phyloP scores from a whole-genome alignment of 2,113 vertebrate species.

The Anoplopoma fimbria region DNA sequence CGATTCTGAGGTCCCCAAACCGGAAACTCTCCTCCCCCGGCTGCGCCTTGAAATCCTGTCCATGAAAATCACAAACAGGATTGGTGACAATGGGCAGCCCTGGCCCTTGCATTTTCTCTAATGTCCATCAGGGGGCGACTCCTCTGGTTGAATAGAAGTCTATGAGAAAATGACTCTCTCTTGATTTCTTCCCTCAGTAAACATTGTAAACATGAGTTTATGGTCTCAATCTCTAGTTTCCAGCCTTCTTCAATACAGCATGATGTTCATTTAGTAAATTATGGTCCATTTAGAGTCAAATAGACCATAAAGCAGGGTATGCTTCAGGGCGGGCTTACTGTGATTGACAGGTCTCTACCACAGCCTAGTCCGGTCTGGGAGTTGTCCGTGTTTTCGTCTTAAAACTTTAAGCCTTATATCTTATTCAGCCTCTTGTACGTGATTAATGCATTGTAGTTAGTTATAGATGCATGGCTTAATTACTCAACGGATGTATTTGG shows the following conservation, averaged over 20 bases:
- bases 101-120: neutral
- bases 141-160: neutral
- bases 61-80: too few species aligned
- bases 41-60: too few species aligned
- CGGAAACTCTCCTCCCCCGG: too few species aligned
- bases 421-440: neutral
- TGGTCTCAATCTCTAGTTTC: neutral
- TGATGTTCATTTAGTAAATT: neutral
- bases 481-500: neutral
- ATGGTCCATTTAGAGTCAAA: neutral
- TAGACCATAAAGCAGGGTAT: neutral
- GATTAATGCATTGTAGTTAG: neutral
- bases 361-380: neutral
- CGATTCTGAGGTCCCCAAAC: too few species aligned
- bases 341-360: neutral
- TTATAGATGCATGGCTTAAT: neutral
- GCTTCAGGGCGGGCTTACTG: neutral
- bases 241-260: neutral
- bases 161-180: neutral
- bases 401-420: neutral
- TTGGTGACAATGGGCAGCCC: too few species aligned
- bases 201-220: too few species aligned
- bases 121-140: neutral
- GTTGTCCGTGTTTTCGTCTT: neutral
- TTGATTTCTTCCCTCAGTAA: too few species aligned